A percentile compares a stretch with the other conserved stretches of the same genome.
These are phyloP conservation scores for Gymnosoma rotundatum DNA, from an alignment of 2,888 invertebrate genomes.

Conservation along the genomic window DNA sequence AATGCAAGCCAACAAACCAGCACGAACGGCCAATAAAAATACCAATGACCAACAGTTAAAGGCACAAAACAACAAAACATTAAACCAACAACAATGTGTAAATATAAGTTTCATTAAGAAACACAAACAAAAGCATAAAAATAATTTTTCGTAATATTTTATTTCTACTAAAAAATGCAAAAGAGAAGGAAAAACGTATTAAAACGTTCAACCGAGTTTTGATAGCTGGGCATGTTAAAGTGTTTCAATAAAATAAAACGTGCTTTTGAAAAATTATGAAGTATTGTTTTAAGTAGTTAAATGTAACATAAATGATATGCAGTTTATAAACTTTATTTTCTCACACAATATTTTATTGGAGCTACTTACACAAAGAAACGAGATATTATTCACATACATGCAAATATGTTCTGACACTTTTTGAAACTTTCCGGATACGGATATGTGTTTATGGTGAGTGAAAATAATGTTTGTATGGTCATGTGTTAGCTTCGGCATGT, in stretches of 20 bases:
- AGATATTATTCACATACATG: slow-evolving; percentile 42
- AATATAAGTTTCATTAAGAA: not conserved
- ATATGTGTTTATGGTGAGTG: slow-evolving; percentile 56
- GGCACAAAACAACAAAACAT: slow-evolving; percentile 42
- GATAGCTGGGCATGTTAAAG: slow-evolving; percentile 67
- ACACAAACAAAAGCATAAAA: slow-evolving; percentile 24
- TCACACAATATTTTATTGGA: slow-evolving; percentile 3
- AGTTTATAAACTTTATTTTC: slow-evolving; percentile 62
- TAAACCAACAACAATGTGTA: not conserved
- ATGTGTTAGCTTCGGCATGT: not conserved
- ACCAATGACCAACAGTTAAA: slow-evolving; percentile 62
- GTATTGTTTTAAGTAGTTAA: slow-evolving; percentile 63
- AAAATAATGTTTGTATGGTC: slow-evolving; percentile 4
- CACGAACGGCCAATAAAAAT: slow-evolving; percentile 61
- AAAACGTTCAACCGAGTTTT: slow-evolving; percentile 35
- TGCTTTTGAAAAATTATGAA: slow-evolving; percentile 67
- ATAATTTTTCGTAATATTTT: slow-evolving; percentile 10
- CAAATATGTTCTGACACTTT: slow-evolving; percentile 55
- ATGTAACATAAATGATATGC: slow-evolving; percentile 68
- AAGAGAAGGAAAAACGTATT: slow-evolving; percentile 13
- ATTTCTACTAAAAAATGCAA: not conserved
- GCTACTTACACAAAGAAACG: slow-evolving; percentile 1
- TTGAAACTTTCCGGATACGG: slow-evolving; percentile 56
- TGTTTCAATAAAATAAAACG: slow-evolving; percentile 65
- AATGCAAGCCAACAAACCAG: slow-evolving; percentile 31